Percentiles rank a stretch among this genome's conserved stretches.
Conservation (phyloP, 2,888 invertebrate species). For the Xestia sexstrigata region DNA sequence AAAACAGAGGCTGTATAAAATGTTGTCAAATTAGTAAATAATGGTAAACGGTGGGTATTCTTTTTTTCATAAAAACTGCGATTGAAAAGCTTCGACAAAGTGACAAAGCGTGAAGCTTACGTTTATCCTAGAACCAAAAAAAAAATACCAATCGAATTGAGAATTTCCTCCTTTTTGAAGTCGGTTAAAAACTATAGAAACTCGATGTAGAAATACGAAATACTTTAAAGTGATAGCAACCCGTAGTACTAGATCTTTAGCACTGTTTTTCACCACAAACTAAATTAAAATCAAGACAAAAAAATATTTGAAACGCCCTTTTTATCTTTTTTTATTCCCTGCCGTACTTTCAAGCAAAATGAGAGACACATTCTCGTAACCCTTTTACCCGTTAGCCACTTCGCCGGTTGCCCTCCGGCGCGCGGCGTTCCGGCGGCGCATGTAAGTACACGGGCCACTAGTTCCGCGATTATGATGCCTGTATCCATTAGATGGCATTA, state of each 20-base stretch:
- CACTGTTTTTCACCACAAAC: background rate
- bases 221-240: background rate
- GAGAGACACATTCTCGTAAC: background rate
- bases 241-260: background rate
- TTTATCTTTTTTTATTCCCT: background rate
- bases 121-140: background rate
- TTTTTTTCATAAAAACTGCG: background rate
- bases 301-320: background rate
- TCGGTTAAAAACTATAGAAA: background rate
- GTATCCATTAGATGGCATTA: constrained; percentile 71
- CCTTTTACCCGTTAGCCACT: background rate
- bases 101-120: background rate
- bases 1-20: background rate
- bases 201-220: background rate
- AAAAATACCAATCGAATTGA: too few species aligned
- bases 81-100: background rate
- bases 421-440: constrained; percentile 26
- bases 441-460: constrained; percentile 40
- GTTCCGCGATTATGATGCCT: constrained; percentile 70
- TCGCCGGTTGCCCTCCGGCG: constrained; percentile 6
- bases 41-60: too few species aligned
- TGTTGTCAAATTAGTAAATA: background rate
- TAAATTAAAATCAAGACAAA: background rate
- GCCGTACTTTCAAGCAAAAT: background rate
- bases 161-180: too few species aligned